Evolutionary conservation across 2,797 vertebrate species (phyloP), one percentile per base, ranked within the genome.

Genomic region (Anableps anableps): DNA sequence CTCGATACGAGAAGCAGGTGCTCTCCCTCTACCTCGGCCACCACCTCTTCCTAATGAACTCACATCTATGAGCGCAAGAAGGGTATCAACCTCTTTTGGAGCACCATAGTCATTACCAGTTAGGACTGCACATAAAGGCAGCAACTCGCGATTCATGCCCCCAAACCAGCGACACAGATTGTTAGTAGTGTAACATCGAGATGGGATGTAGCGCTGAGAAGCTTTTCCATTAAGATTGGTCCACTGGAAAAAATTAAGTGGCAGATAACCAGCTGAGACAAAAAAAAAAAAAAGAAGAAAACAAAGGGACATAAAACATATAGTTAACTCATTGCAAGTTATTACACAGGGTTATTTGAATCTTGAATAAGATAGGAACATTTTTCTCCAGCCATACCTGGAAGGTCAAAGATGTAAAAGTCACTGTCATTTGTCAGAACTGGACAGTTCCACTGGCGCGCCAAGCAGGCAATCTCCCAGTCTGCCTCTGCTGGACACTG

Each of bases 401-500:
- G 94, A 78, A 99, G 92, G 80, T 98, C 96, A 91, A 98, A 99
- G 83, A 99, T 96, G 86, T 95, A 99, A 88, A 99, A 99, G 90
- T 99, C 98, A 78, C 98, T 99, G 88, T 99, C 98, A 1, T 96
- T 97, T 4, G 97, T 96, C 74, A 99, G 92, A 45, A 99, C 96
- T 0, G 98, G 97, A 66, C 98, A 99, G 51, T 92, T 94, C 98
- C 98, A 99, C 51, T 96, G 93, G 88, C 95, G 97, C 43, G 98
- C 98, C 80, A 99, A 94, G 34, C 96, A 96, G 23, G 97, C 97
- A 26, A 99, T 97, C 82, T 99, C 98, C 80, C 95, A 94, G 89
- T 99, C 98, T 23, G 98, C 98, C 93, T 99, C 98, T 5, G 95
- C 94, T 72, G 97, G 92, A 88, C 97, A 97, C 92, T 99, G 98